These are phyloP conservation scores for Mesitornis unicolor DNA, from an alignment of 2,113 vertebrate species.

Conservation along the genomic window DNA sequence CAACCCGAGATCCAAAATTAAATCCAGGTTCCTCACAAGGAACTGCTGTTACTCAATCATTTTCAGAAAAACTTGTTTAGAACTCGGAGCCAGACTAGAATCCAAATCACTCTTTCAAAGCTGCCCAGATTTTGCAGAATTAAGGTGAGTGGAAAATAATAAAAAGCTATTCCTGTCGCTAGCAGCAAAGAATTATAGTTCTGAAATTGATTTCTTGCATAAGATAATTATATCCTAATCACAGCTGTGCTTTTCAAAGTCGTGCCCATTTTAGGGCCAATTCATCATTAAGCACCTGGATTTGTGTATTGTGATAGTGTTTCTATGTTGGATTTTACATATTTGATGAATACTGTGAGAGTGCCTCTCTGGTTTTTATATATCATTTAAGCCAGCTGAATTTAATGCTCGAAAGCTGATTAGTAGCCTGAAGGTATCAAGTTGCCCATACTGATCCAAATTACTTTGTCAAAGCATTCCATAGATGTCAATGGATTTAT, in stretches of 20 bases:
- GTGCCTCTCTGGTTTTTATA: neutral
- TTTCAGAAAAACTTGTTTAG: neutral
- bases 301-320: neutral
- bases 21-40: neutral
- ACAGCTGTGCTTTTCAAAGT: slow-evolving; percentile 6
- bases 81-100: neutral
- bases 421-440: neutral
- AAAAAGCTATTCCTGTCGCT: neutral
- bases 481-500: neutral
- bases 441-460: neutral
- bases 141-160: slow-evolving; percentile 26
- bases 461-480: neutral
- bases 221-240: slow-evolving; percentile 32
- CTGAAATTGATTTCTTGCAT: slow-evolving; percentile 3
- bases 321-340: neutral
- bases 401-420: neutral
- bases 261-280: slow-evolving; percentile 11
- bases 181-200: neutral
- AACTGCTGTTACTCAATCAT: neutral
- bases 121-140: neutral
- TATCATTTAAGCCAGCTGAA: neutral
- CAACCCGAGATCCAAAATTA: neutral
- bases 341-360: neutral
- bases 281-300: slow-evolving; percentile 8
- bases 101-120: neutral